A percentile compares a stretch with the other conserved stretches of the same genome.
Evolutionary conservation across 2,797 vertebrate genomes (phyloP).

Genomic region (Tauraco hartlaubi): DNA sequence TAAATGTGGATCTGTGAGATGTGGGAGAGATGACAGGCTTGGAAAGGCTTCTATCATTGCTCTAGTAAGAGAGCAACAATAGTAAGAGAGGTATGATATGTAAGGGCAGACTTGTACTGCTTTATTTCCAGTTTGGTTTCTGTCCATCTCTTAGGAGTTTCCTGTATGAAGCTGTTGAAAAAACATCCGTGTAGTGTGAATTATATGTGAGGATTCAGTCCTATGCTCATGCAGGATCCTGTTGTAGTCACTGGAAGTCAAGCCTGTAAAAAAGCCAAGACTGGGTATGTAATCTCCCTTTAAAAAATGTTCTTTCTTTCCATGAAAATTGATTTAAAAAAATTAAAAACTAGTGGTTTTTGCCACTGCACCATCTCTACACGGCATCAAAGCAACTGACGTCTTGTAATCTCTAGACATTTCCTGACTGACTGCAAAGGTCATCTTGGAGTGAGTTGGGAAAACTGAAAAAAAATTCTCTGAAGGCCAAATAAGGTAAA

Average conservation of each 20-base stretch:
- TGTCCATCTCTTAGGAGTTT: neutral
- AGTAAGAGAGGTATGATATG: neutral
- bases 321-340: neutral
- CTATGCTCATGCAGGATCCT: neutral
- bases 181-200: neutral
- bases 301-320: neutral
- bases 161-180: neutral
- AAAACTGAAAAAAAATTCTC: conserved; percentile 6
- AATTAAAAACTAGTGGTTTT: neutral
- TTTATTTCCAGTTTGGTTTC: neutral
- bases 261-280: neutral
- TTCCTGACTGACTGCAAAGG: conserved; percentile 34
- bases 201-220: neutral
- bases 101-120: neutral
- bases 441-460: neutral
- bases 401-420: conserved; percentile 5
- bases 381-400: neutral
- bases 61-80: neutral
- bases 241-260: neutral
- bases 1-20: neutral
- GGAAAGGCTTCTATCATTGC: neutral
- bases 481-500: conserved; percentile 31
- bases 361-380: neutral
- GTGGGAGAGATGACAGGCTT: neutral
- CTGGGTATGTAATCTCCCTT: neutral